Evolutionary conservation across 1,140 invertebrate species (phyloP), one percentile per base, ranked within the genome.

Genomic region (Drosophila oshimai): DNA sequence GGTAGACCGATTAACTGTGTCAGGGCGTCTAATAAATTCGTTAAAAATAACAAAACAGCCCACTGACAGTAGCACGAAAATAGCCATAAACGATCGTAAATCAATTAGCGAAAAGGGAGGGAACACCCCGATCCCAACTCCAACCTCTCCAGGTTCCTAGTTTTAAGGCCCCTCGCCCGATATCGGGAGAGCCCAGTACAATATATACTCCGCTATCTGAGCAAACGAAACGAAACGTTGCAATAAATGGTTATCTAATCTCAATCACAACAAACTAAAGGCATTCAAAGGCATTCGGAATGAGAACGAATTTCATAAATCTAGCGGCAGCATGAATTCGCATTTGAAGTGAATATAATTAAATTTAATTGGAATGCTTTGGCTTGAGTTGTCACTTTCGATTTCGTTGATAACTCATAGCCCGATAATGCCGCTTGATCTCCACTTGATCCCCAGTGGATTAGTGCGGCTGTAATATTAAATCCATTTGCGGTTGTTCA

Each of bases 161-260:
- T n/a, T n/a, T n/a, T n/a, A n/a, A n/a, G n/a, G 9, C 50, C 34
- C 24, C 41, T 45, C 2, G 24, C 33, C 58, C 58, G 42, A 50
- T 69, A 70, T 47, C 51, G 42, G 44, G 29, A 2, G n/a, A 42
- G 37, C 18, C 41, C 18, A 57, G n/a, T 36, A 31, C 17, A 57
- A 28, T 15, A 15, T 28, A 26, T 24, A 42, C 2, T 53, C 9
- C 37, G 60, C 76, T 81, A 81, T 87, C 81, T 54, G 58, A 54
- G 53, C 41, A 45, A 49, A 42, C 65, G 46, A 57, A 84, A 71
- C 74, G 54, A 71, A 67, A 64, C 60, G 69, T 81, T 87, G 81
- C 81, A 88, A 87, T 87, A 87, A 88, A 87, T 81, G 79, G 47
- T 87, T 87, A 87, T 87, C 81, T 87, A 87, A 87, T 87, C 81